Conservation (phyloP, 2,797 vertebrate genomes). For the Allobates femoralis region DNA sequence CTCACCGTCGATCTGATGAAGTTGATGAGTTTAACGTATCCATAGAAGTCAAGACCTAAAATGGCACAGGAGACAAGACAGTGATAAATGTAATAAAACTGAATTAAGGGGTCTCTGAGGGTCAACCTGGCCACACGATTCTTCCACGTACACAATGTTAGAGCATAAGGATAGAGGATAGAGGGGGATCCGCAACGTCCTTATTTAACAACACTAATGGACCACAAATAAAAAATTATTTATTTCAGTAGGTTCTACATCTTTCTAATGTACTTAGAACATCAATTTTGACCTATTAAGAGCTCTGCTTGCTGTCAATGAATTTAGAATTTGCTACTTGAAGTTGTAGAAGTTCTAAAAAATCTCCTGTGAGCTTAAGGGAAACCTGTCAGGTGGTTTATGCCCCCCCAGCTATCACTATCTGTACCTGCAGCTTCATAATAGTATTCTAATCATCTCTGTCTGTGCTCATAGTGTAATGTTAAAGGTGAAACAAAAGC, state of each 20-base stretch:
- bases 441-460: too few species aligned
- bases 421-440: too few species aligned
- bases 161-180: neutral
- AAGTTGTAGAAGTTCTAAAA: too few species aligned
- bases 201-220: too few species aligned
- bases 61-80: neutral
- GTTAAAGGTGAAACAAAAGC: too few species aligned
- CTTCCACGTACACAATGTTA: neutral
- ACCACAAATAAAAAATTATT: too few species aligned
- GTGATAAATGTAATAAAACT: neutral
- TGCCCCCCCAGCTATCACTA: too few species aligned
- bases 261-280: too few species aligned
- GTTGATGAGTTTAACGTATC: conserved; percentile 94
- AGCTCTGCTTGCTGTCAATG: neutral
- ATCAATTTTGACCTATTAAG: neutral
- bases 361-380: too few species aligned
- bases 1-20: conserved; percentile 88
- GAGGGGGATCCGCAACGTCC: neutral
- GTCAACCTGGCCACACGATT: neutral
- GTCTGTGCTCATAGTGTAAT: too few species aligned
- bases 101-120: neutral
- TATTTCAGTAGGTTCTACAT: too few species aligned
- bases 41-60: conserved; percentile 91
- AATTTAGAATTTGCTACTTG: neutral
- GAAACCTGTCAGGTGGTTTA: too few species aligned